Percentiles rank a stretch among this genome's conserved stretches.
phyloP scores from a whole-genome alignment of 35 echinoderm and acorn worm species.

The Eucidaris tribuloides region DNA sequence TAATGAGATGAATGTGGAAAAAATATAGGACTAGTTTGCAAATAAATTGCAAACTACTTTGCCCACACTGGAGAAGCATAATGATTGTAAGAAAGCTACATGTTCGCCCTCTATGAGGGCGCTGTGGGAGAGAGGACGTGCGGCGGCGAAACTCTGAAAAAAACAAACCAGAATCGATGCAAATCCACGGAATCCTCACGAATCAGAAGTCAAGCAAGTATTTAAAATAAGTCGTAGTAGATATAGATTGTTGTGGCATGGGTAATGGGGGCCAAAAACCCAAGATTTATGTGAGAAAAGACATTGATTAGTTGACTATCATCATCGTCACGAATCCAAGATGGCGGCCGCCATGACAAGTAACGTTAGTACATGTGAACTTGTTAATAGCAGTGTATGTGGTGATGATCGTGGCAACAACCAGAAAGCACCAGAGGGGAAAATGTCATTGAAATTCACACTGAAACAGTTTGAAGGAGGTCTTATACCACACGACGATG shows the following conservation, averaged over 20 bases:
- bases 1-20: too few relatives aligned
- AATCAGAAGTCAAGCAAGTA: background rate
- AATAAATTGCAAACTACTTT: too few relatives aligned
- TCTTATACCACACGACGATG: background rate
- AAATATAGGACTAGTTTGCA: too few relatives aligned
- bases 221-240: background rate
- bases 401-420: background rate
- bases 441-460: background rate
- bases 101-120: too few relatives aligned
- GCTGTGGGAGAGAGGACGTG: background rate
- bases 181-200: background rate
- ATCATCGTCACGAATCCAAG: background rate
- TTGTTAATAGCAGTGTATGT: background rate
- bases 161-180: background rate
- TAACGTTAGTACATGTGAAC: background rate
- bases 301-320: background rate
- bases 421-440: background rate
- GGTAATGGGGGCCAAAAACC: background rate
- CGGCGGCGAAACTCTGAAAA: background rate
- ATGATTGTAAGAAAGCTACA: too few relatives aligned
- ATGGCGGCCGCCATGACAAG: background rate
- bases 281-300: background rate
- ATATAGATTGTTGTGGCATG: background rate
- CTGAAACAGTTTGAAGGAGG: background rate
- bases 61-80: too few relatives aligned